A percentile compares a stretch with the other conserved stretches of the same genome.
phyloP scores from a whole-genome alignment of 2,888 invertebrate genomes.

The Autographa pulchrina region DNA sequence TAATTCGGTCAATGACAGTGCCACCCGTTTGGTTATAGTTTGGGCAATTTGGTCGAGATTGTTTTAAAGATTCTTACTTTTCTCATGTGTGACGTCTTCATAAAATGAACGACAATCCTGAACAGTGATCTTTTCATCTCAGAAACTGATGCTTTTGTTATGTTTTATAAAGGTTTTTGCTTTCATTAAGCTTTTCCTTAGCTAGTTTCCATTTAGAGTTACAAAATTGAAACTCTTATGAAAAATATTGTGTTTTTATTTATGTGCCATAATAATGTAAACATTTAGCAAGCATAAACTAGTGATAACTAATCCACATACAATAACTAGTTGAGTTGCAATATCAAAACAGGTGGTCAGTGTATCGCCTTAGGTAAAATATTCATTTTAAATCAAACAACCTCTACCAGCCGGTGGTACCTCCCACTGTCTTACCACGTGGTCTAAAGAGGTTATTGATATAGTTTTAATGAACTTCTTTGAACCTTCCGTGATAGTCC shows the following conservation, averaged over 20 bases:
- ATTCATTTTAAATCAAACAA: slow-evolving; percentile 32
- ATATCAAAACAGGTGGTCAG: slow-evolving; percentile 33
- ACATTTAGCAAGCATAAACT: slow-evolving; percentile 9
- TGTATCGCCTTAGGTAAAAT: slow-evolving; percentile 29
- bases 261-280: neutral
- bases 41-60: neutral
- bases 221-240: neutral
- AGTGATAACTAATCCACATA: slow-evolving; percentile 11
- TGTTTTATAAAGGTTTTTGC: neutral
- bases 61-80: neutral
- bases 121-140: no score
- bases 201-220: neutral
- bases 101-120: neutral
- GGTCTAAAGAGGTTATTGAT: slow-evolving; percentile 18
- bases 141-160: neutral
- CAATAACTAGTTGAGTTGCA: slow-evolving; percentile 26
- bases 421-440: slow-evolving; percentile 33
- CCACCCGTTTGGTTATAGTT: slow-evolving; percentile 6
- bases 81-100: neutral
- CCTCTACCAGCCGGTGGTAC: slow-evolving; percentile 14
- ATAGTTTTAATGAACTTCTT: slow-evolving; percentile 15
- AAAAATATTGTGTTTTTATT: neutral
- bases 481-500: neutral
- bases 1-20: slow-evolving; percentile 27
- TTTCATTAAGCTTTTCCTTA: neutral